Conservation (phyloP, 2,113 vertebrate genomes). For the Sarotherodon lohbergeri region DNA sequence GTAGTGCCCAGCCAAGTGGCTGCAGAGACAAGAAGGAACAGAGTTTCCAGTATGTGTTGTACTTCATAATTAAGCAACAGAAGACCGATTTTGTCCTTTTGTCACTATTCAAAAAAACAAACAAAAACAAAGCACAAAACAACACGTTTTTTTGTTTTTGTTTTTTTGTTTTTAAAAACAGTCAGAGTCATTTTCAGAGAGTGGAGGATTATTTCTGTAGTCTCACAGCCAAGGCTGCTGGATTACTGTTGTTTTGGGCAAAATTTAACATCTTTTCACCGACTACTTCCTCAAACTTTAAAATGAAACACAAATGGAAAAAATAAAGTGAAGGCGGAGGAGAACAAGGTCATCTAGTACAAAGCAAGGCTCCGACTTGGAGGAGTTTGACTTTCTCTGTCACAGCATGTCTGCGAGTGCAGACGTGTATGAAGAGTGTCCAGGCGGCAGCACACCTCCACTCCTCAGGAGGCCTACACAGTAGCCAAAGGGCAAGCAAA, state of each 20-base stretch:
- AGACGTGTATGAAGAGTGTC: background rate
- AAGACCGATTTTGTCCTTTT: background rate
- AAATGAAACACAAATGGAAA: background rate
- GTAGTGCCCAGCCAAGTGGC: background rate
- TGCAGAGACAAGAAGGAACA: background rate
- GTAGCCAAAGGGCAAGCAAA: background rate
- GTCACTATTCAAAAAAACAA: background rate
- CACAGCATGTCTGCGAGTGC: background rate
- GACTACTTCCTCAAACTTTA: background rate
- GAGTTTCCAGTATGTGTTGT: background rate
- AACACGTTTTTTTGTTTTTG: background rate
- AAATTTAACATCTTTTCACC: accelerated
- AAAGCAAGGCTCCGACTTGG: background rate
- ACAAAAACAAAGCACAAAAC: background rate
- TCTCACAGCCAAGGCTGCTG: background rate
- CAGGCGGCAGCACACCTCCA: background rate
- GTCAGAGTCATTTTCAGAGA: background rate
- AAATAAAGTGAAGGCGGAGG: background rate
- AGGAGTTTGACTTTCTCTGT: background rate
- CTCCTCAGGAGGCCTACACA: background rate
- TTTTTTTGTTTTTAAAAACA: too few species aligned
- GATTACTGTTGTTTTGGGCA: background rate
- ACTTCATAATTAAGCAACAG: background rate
- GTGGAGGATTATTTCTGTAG: background rate
- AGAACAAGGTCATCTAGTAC: background rate